Percentiles rank a stretch among this genome's conserved stretches.
These are phyloP conservation scores for Crossaster papposus DNA, from an alignment of 53 echinoderm and acorn worm genomes.

Conservation along the genomic window DNA sequence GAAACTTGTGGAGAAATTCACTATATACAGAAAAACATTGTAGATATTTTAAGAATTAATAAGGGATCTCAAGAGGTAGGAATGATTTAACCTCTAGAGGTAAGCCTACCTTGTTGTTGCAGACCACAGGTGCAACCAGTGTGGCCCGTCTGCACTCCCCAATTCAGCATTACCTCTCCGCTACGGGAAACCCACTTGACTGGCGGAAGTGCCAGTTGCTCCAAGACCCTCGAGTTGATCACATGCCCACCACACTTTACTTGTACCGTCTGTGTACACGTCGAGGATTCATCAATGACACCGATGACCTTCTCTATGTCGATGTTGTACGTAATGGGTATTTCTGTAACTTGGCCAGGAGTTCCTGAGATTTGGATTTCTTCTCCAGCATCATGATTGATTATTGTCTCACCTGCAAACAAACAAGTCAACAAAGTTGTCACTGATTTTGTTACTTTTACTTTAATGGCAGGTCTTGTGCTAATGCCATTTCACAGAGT, in stretches of 20 bases:
- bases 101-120: background rate
- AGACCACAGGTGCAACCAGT: conserved; percentile 1
- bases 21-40: no score
- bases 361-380: background rate
- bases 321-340: background rate
- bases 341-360: background rate
- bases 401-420: background rate
- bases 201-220: background rate
- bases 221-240: no score
- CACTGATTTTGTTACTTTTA: background rate
- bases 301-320: background rate
- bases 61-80: no score
- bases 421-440: background rate
- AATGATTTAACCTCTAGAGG: no score
- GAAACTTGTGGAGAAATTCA: no score
- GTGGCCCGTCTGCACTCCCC: conserved; percentile 1
- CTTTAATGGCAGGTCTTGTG: background rate
- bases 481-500: no score
- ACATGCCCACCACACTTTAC: background rate
- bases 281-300: background rate
- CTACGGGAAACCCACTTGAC: background rate
- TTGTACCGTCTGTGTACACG: background rate
- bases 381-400: background rate
- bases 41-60: no score
- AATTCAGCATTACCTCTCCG: background rate